Base-by-base conservation (phyloP, 2,113 vertebrate species). In the Pygoscelis adeliae region DNA sequence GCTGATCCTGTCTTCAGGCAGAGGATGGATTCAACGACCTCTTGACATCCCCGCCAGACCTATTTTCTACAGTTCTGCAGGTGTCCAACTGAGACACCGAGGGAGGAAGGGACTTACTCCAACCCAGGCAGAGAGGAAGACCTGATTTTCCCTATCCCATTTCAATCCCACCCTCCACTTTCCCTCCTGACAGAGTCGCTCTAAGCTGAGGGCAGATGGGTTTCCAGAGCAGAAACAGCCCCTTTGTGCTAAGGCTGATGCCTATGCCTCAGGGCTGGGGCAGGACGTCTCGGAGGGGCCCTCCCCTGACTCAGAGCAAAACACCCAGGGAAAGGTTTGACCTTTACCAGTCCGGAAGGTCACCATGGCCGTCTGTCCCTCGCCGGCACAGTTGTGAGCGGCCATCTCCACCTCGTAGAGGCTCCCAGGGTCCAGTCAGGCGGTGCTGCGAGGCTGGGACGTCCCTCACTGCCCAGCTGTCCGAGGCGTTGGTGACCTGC, bases 321-420 rank as follows among this genome's bases (percentile, higher is more conserved):
- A 23, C 32, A 11, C 22, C 73, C 70, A 46, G 83, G 32, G 46
- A 40, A 50, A 22, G 5, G 27, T 49, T 44, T 47, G 70, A 97
- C 97, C 95, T 97, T 98, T 98, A 97, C 99, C 99, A 5, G 99
- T 99, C 94, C 99, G 98, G 98, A 99, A 99, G 93, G 99, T 99
- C 98, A 99, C 99, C 99, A 99, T 99, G 82, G 99, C 99, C 0
- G 99, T 99, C 97, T 99, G 99, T 62, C 99, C 99, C 84, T 99
- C 97, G 7, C 99, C 99, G 0, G 99, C 98, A 18, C 99, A 99
- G 98, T 99, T 99, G 95, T 98, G 99, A 67, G 99, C 99, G 0
- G 99, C 97, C 99, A 99, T 99, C 97, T 99, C 99, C 89, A 99
- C 99, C 96, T 99, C 99, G 2, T 99, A 99, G 76, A 99, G 98